Conservation (phyloP, 2,797 vertebrate species). For the Erethizon dorsatum region DNA sequence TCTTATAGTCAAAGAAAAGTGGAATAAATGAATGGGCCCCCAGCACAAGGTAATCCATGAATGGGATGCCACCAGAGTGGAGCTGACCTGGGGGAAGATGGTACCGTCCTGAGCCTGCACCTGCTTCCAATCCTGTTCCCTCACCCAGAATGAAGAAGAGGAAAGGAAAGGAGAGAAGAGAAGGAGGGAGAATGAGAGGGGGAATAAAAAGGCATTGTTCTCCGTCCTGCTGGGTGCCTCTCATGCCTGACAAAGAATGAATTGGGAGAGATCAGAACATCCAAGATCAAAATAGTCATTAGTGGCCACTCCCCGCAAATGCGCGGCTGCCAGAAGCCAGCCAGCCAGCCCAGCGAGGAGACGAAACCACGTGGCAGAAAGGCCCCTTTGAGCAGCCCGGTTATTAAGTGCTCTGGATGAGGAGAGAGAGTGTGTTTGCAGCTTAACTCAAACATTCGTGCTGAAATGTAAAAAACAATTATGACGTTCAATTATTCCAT, state of each 20-base stretch:
- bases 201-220: slow-evolving; percentile 65
- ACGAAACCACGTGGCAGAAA: slow-evolving; percentile 84
- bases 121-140: rapidly evolving
- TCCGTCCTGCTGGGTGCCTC: not conserved
- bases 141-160: not conserved
- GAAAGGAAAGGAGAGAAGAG: not conserved
- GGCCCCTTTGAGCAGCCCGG: slow-evolving; percentile 84
- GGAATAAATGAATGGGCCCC: not conserved
- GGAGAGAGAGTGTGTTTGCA: slow-evolving; percentile 70
- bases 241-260: slow-evolving; percentile 84
- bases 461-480: slow-evolving; percentile 87
- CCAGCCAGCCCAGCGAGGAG: slow-evolving; percentile 86
- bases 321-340: slow-evolving; percentile 83
- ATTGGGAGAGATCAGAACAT: slow-evolving; percentile 85
- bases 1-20: not conserved
- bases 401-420: slow-evolving; percentile 88
- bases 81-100: too few species aligned
- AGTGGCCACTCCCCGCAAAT: slow-evolving; percentile 59
- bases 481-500: slow-evolving; percentile 91
- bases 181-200: not conserved
- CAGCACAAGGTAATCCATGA: rapidly evolving
- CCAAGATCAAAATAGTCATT: slow-evolving; percentile 87
- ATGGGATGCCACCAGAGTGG: too few species aligned
- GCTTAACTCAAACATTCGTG: slow-evolving; percentile 88
- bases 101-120: not conserved